Conservation (phyloP, 2,888 invertebrate genomes). For the Himalopsyche japonica region DNA sequence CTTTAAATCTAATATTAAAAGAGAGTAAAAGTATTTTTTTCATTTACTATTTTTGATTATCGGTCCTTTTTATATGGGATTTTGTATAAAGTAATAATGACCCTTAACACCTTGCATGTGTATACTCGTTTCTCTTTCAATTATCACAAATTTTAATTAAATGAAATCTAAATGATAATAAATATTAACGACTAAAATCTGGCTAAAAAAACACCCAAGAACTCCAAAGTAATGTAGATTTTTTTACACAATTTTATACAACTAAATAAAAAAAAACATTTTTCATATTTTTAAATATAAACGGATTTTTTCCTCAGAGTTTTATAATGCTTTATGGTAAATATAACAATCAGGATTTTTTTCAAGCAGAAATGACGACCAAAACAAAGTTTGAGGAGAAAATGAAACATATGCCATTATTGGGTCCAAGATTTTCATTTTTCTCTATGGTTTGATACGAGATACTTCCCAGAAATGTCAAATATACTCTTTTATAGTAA, state of each 20-base stretch:
- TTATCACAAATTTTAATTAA: not conserved
- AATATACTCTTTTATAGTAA: not conserved
- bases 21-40: not conserved
- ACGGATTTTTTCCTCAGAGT: not conserved
- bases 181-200: no score
- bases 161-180: not conserved
- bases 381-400: not conserved
- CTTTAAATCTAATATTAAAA: not conserved
- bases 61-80: not conserved
- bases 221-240: not conserved
- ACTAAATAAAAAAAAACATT: not conserved
- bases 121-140: not conserved
- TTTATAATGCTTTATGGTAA: not conserved
- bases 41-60: not conserved
- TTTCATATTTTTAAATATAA: not conserved
- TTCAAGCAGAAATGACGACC: not conserved
- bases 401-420: slow-evolving; percentile 24
- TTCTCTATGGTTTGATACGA: not conserved
- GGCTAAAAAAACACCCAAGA: no score
- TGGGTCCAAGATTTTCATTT: slow-evolving; percentile 32
- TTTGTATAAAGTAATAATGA: not conserved
- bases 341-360: not conserved
- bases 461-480: not conserved
- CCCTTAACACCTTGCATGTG: slow-evolving; percentile 1
- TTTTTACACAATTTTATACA: not conserved